These are phyloP conservation scores for Xylocampa areola DNA, from an alignment of 2,888 invertebrate species.

Conservation along the genomic window DNA sequence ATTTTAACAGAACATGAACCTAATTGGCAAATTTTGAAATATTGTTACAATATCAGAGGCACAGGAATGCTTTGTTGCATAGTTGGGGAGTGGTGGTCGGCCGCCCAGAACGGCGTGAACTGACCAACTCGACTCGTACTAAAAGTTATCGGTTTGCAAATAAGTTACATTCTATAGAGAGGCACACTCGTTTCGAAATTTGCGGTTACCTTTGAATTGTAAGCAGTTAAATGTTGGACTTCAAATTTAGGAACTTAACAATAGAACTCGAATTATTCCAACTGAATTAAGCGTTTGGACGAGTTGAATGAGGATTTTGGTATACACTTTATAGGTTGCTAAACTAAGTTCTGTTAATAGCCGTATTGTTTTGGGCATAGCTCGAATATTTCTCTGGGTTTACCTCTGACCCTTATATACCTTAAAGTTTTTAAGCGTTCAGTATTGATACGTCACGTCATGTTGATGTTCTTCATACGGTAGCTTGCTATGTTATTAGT, in stretches of 20 bases:
- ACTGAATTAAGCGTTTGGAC: slow-evolving; percentile 85
- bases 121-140: slow-evolving; percentile 76
- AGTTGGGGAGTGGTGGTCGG: slow-evolving; percentile 75
- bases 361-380: slow-evolving; percentile 74
- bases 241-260: slow-evolving; percentile 87
- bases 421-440: slow-evolving; percentile 61
- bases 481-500: slow-evolving; percentile 39
- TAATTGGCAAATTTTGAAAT: slow-evolving; percentile 60
- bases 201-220: slow-evolving; percentile 89
- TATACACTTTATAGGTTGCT: slow-evolving; percentile 81
- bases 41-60: slow-evolving; percentile 67
- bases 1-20: slow-evolving; percentile 40
- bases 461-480: slow-evolving; percentile 46
- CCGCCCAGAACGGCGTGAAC: slow-evolving; percentile 71
- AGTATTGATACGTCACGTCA: slow-evolving; percentile 51
- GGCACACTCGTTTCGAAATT: slow-evolving; percentile 86
- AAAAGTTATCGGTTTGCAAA: slow-evolving; percentile 88
- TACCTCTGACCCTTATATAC: slow-evolving; percentile 62
- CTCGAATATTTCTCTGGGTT: slow-evolving; percentile 72
- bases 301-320: slow-evolving; percentile 85
- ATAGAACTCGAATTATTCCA: slow-evolving; percentile 87
- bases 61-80: slow-evolving; percentile 79
- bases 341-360: slow-evolving; percentile 82
- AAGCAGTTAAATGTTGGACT: slow-evolving; percentile 88
- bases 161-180: slow-evolving; percentile 85